Base-by-base conservation (phyloP, 2,113 vertebrate genomes). In the Passer domesticus region DNA sequence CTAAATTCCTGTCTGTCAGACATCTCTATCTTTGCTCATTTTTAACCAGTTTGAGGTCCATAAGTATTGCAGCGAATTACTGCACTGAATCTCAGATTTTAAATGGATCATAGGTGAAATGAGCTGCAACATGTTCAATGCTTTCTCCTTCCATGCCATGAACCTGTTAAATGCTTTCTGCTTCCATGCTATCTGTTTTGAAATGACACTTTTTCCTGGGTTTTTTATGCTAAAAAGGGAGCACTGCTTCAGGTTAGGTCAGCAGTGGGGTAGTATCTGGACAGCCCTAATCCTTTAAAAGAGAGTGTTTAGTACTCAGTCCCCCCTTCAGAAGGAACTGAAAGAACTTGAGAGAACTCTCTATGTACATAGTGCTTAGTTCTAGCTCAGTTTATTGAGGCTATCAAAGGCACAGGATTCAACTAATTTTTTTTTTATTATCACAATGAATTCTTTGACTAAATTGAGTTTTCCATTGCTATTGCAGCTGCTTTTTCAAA, bases 401-500 rank as follows among this genome's bases (percentile, higher is more conserved):
- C 62, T 90, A 11, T 90, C 30, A 58, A 31, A 75, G 73, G 64
- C 82, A 63, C 28, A 90, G 49, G 60, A 60, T 92, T 92, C 31
- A 86, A 80, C 39, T 78, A 74, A 69, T 83, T 77, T 91, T 91
- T 91, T 91, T 91, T 90, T 90, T 88, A 80, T 96, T 96, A 88
- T 78, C 75, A 60, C 88, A 88, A 43, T 74, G 49, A 33, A 7
- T 82, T 81, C 72, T 91, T 90, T 68, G 53, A 81, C 88, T 75
- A 91, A 87, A 94, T 68, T 69, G 80, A 92, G 78, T 90, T 96
- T 94, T 80, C 50, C 22, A 30, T 79, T 68, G 62, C 89, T 79
- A 43, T 88, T 91, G 77, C 86, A 94, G 68, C 79, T 95, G 87
- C 85, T 79, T 94, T 93, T 83, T 96, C 91, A 67, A 95, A 96